Conservation (phyloP, 1,140 invertebrate genomes). For the Polyergus mexicanus region DNA sequence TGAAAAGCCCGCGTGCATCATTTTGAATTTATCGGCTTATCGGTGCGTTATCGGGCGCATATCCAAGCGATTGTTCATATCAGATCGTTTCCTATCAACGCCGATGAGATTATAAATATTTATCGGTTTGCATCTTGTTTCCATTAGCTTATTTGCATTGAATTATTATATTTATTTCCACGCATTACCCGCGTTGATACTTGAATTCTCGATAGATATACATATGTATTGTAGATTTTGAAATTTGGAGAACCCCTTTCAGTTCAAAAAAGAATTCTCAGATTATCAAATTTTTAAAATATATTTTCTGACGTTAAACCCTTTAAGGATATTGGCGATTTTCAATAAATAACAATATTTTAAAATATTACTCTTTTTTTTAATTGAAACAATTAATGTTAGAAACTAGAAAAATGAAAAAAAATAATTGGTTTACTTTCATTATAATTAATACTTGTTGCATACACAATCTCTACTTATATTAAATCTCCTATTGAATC, state of each 20-base stretch:
- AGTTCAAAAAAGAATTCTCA: not conserved
- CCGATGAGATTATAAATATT: conserved; percentile 22
- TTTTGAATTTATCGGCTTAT: conserved; percentile 45
- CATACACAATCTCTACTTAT: not conserved
- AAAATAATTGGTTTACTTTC: not conserved
- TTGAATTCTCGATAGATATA: not conserved
- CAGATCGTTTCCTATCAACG: conserved; percentile 30
- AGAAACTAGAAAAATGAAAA: too few species aligned
- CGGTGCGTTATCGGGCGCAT: conserved; percentile 14
- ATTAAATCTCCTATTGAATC: not conserved
- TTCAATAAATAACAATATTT: not conserved
- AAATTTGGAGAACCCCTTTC: not conserved
- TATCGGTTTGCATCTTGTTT: conserved; percentile 36
- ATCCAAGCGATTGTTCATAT: conserved; percentile 14
- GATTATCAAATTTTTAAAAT: not conserved
- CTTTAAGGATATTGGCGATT: not conserved
- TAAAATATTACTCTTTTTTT: not conserved
- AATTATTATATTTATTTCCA: conserved; percentile 6
- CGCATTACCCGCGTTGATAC: not conserved
- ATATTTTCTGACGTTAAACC: not conserved
- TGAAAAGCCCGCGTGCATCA: not conserved
- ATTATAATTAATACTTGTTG: not conserved
- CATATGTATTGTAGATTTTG: not conserved
- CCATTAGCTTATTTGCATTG: conserved; percentile 17
- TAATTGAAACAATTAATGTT: not conserved